phyloP scores from a whole-genome alignment of 2,888 invertebrate species.

The Melieria picta region DNA sequence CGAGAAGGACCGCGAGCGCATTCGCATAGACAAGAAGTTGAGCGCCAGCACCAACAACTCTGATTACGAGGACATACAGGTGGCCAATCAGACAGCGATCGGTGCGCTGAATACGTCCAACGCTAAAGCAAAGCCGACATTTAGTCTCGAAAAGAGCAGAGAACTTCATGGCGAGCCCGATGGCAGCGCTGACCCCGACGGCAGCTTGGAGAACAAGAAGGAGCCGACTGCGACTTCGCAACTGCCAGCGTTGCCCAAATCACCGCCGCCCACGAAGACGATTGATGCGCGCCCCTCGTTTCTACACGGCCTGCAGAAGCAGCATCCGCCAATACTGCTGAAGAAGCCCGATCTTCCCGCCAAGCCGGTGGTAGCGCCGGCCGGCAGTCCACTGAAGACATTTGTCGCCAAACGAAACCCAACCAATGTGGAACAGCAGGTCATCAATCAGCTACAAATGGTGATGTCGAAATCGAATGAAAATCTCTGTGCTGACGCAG shows the following conservation, averaged over 20 bases:
- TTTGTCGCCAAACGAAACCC: slow-evolving; percentile 69
- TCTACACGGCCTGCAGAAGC: slow-evolving; percentile 73
- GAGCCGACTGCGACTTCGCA: slow-evolving; percentile 65
- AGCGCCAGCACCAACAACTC: slow-evolving; percentile 63
- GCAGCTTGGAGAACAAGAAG: slow-evolving; percentile 72
- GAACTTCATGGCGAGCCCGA: slow-evolving; percentile 87
- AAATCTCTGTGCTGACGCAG: slow-evolving; percentile 50
- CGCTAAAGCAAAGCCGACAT: slow-evolving; percentile 41
- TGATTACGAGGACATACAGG: slow-evolving; percentile 66
- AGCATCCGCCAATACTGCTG: slow-evolving; percentile 55
- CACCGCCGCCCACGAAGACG: slow-evolving; percentile 62
- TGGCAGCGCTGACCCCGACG: slow-evolving; percentile 86
- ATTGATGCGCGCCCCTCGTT: slow-evolving; percentile 74
- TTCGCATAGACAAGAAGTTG: slow-evolving; percentile 57
- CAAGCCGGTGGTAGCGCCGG: slow-evolving; percentile 71
- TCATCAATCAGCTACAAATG: slow-evolving; percentile 69
- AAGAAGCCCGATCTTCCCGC: slow-evolving; percentile 77
- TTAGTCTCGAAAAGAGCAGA: slow-evolving; percentile 71
- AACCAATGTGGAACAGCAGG: slow-evolving; percentile 66
- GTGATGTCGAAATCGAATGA: slow-evolving; percentile 62
- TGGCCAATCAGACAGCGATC: slow-evolving; percentile 51
- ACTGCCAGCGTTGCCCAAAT: slow-evolving; percentile 74
- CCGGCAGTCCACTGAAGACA: slow-evolving; percentile 67
- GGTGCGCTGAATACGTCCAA: slow-evolving; percentile 22
- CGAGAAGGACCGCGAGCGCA: slow-evolving; percentile 49